A percentile compares a stretch with the other conserved stretches of the same genome.
phyloP scores from a whole-genome alignment of 2,113 vertebrate genomes.

The Scalopus aquaticus region DNA sequence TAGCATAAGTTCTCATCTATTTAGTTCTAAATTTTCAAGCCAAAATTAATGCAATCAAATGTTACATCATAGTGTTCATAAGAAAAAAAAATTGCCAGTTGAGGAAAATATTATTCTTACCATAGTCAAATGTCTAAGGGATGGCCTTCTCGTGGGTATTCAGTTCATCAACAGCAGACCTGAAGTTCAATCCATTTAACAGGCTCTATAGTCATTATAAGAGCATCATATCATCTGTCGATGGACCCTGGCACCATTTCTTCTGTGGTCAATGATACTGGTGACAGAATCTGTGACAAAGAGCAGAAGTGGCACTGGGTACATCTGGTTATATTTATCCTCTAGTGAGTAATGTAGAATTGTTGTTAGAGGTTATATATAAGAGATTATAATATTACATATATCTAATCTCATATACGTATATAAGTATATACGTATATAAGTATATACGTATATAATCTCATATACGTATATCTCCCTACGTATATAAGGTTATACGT shows the following conservation, averaged over 20 bases:
- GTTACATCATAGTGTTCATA: neutral
- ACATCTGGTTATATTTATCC: neutral
- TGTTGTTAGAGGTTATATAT: neutral
- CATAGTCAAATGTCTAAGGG: neutral
- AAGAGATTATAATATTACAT: too few relatives aligned
- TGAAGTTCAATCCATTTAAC: neutral
- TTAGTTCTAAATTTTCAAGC: conserved; percentile 21
- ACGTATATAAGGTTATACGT: too few relatives aligned
- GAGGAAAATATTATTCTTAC: neutral
- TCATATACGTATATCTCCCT: too few relatives aligned
- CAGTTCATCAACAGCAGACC: neutral
- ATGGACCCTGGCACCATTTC: neutral
- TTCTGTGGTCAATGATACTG: neutral
- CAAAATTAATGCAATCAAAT: neutral
- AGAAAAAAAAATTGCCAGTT: neutral
- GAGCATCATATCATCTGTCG: neutral
- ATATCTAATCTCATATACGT: too few relatives aligned
- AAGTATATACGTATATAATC: too few relatives aligned
- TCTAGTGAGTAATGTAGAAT: neutral
- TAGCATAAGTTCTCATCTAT: neutral
- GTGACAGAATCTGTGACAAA: neutral
- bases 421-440: too few relatives aligned
- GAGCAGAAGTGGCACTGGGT: neutral
- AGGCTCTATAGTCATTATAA: neutral
- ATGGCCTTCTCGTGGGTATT: neutral